Base-by-base conservation (phyloP, 1,140 invertebrate genomes). In the Agrypnia vestita region DNA sequence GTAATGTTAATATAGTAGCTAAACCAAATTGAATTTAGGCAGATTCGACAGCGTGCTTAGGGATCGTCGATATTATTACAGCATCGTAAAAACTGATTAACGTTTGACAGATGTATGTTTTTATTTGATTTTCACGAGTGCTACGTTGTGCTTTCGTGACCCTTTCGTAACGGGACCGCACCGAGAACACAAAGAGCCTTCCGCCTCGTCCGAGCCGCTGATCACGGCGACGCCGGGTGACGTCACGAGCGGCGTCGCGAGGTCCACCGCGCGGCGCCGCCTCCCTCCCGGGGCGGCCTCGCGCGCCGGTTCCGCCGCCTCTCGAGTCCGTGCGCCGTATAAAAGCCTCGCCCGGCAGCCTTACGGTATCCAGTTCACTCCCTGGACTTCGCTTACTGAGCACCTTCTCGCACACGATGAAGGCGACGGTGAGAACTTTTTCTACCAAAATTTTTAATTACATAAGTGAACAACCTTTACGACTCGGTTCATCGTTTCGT, bases 291-390 rank as follows among this genome's bases (percentile, higher is more conserved):
- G 35, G 59, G 35, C 46, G 74, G 56, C 21, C 75, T 64, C 47
- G 43, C 62, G n/a, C 21, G 51, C 53, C 73, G 43, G 51, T 10
- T 59, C 15, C 12, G 46, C 13, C 25, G 25, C 25, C 25, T 35
- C 25, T 35, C 25, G 47, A 64, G 89, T 90, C 84, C 85, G 84
- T 85, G 85, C 82, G 85, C 84, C 82, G 88, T 91, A 91, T 91
- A 91, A 88, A 93, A 92, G 91, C 90, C 89, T 85, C 88, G 89
- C 89, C 88, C 86, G 86, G 87, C 86, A 87, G 89, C 89, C 89
- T 90, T 90, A 91, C 91, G 91, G 90, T 91, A 93, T 92, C 91
- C 92, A 93, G 92, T 93, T 92, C 91, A 90, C 86, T 85, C 91
- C 85, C 90, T 91, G 91, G 90, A 91, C 91, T 88, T 86, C 88